These are phyloP conservation scores for Pyrocoelia pectoralis DNA, from an alignment of 2,888 invertebrate species.

Conservation along the genomic window DNA sequence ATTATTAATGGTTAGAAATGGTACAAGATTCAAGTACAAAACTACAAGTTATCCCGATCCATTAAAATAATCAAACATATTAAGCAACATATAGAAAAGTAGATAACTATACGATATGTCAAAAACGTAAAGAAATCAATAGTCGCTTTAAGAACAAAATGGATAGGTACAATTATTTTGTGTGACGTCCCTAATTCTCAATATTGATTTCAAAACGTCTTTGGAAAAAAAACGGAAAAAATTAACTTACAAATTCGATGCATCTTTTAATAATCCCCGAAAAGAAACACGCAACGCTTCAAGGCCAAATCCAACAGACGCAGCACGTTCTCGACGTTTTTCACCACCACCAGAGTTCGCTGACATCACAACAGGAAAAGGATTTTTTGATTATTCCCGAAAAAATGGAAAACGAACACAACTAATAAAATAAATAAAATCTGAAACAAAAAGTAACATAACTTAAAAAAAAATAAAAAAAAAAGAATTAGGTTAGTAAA, in stretches of 20 bases:
- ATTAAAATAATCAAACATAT: no score
- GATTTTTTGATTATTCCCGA: no score
- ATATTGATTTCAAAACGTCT: no score
- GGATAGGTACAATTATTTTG: no score
- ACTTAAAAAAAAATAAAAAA: not conserved
- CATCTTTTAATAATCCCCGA: slow-evolving; percentile 56
- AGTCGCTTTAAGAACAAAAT: no score
- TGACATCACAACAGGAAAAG: slow-evolving; percentile 51
- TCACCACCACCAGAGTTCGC: slow-evolving; percentile 55
- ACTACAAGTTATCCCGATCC: no score
- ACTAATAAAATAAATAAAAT: slow-evolving; percentile 27
- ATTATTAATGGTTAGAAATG: no score
- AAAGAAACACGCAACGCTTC: slow-evolving; percentile 53
- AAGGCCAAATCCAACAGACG: slow-evolving; percentile 47
- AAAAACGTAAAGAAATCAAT: no score
- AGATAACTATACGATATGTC: no score
- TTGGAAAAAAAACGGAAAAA: not conserved
- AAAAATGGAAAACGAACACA: not conserved
- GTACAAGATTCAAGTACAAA: no score
- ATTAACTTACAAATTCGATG: slow-evolving; percentile 53
- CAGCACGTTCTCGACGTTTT: slow-evolving; percentile 52
- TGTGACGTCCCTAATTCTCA: no score
- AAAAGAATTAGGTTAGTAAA: not conserved
- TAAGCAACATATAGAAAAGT: no score
- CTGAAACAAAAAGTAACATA: slow-evolving; percentile 29